Conservation (phyloP, 2,888 invertebrate species). For the Euplexia lucipara region DNA sequence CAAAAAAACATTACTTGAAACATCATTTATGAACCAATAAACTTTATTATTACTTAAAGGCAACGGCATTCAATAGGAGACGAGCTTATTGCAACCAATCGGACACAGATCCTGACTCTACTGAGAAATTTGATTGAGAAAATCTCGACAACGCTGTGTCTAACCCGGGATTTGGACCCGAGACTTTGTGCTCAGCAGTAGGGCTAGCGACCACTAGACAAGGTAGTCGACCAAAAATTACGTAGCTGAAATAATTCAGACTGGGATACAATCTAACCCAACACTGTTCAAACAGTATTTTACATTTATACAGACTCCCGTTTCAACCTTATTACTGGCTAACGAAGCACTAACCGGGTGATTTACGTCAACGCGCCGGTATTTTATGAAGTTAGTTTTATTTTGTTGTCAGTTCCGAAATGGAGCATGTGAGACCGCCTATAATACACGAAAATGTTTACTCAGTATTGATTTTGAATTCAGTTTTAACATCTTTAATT, state of each 20-base stretch:
- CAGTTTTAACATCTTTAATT: too few species aligned
- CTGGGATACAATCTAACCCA: not conserved
- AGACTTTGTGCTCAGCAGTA: too few species aligned
- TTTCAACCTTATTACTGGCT: constrained; percentile 36
- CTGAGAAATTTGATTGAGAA: too few species aligned
- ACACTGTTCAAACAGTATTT: constrained; percentile 15
- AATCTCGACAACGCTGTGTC: too few species aligned
- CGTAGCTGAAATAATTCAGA: not conserved
- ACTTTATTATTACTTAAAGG: too few species aligned
- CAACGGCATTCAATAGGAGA: too few species aligned
- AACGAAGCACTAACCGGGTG: constrained; percentile 42
- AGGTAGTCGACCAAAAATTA: not conserved
- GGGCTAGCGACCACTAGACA: too few species aligned
- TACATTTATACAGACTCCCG: constrained; percentile 12
- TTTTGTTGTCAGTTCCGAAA: constrained; percentile 36
- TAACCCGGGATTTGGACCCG: too few species aligned
- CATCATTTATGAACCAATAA: too few species aligned
- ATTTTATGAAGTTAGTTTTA: constrained; percentile 38
- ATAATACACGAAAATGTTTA: not conserved
- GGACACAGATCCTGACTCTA: too few species aligned
- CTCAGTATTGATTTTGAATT: not conserved
- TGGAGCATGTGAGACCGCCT: constrained; percentile 1
- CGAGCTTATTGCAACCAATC: too few species aligned
- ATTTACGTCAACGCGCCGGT: constrained; percentile 30
- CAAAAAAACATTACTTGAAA: too few species aligned